These are phyloP conservation scores for Aythya fuligula DNA, from an alignment of 2,797 vertebrate species.

Conservation along the genomic window DNA sequence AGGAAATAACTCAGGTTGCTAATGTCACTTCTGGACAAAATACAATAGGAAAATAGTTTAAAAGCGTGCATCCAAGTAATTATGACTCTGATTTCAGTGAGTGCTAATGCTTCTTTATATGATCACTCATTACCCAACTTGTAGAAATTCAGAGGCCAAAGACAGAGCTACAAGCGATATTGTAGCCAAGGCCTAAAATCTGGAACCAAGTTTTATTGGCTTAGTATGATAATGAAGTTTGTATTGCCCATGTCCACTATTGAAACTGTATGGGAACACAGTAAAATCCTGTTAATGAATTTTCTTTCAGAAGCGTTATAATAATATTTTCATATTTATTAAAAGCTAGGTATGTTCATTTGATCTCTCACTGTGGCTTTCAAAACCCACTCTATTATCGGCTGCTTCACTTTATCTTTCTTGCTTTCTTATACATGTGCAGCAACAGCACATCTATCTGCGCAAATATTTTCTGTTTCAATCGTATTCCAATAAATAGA, in stretches of 20 bases:
- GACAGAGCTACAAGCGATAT: background rate
- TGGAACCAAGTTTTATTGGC: background rate
- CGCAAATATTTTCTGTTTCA: background rate
- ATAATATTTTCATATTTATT: background rate
- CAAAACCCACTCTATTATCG: background rate
- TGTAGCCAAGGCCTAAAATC: background rate
- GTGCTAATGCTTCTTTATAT: background rate
- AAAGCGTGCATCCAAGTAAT: background rate
- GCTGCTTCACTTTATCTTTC: background rate
- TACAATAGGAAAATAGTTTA: background rate
- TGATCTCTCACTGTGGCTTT: background rate
- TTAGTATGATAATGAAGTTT: background rate
- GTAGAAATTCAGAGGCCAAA: background rate
- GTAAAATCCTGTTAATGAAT: background rate
- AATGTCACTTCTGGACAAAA: background rate
- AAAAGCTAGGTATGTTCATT: background rate
- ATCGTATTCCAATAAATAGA: background rate
- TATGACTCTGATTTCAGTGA: background rate
- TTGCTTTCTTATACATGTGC: background rate
- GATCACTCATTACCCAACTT: background rate
- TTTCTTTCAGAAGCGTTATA: conserved; percentile 1
- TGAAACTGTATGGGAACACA: background rate
- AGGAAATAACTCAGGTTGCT: background rate
- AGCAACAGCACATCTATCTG: background rate
- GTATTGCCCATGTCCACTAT: background rate